A percentile compares a stretch with the other conserved stretches of the same genome.
Evolutionary conservation across 1,140 invertebrate genomes (phyloP).

Genomic region (Saccostrea glomerata): DNA sequence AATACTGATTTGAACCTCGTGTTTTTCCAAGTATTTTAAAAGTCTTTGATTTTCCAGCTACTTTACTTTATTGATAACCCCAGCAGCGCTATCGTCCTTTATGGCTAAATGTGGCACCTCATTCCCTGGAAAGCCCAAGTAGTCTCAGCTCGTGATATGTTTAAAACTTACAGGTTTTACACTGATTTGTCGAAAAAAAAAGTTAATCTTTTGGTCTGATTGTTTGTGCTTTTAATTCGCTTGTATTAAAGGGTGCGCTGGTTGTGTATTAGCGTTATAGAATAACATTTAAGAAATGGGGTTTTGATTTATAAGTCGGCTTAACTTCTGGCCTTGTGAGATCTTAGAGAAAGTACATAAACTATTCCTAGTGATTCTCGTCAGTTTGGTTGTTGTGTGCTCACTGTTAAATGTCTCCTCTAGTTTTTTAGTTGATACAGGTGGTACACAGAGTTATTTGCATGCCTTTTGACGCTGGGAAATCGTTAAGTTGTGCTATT

Average conservation of each 20-base stretch:
- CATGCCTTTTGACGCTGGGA: conserved; percentile 15
- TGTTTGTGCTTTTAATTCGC: conserved; percentile 10
- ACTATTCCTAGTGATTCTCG: neutral
- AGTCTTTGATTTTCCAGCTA: neutral
- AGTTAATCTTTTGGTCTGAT: conserved; percentile 7
- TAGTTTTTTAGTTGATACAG: neutral
- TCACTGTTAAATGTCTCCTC: neutral
- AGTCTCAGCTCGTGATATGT: neutral
- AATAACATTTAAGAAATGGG: conserved; percentile 26
- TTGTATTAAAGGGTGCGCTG: neutral
- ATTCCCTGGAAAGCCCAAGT: neutral
- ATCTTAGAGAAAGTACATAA: neutral
- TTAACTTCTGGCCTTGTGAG: conserved; percentile 5
- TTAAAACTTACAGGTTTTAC: conserved; percentile 7
- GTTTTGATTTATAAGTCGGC: conserved; percentile 19
- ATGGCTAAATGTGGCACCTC: neutral
- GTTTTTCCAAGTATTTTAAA: neutral
- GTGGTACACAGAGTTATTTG: neutral
- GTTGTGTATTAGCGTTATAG: neutral
- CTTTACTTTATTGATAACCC: neutral
- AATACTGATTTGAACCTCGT: neutral
- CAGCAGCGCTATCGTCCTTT: neutral
- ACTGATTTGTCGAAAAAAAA: neutral
- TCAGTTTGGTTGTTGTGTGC: neutral
- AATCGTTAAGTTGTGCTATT: conserved; percentile 24